These are phyloP conservation scores for Auanema freiburgensis DNA, from an alignment of 2,888 invertebrate species.

Conservation along the genomic window DNA sequence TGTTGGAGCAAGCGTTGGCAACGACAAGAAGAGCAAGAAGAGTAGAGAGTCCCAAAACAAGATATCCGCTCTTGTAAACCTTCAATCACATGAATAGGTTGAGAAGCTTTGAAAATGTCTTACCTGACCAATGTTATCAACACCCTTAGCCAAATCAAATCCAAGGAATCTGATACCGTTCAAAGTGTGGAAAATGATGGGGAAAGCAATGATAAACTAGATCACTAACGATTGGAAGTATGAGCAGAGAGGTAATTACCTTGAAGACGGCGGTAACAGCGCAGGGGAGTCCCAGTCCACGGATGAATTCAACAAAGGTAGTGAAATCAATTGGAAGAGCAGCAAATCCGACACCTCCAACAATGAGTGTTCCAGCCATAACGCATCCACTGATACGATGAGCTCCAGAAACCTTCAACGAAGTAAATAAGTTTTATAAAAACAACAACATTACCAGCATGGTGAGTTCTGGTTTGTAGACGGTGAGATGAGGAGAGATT, in stretches of 20 bases:
- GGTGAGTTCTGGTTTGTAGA: conserved; percentile 63
- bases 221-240: too few relatives aligned
- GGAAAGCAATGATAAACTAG: conserved; percentile 63
- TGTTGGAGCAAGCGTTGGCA: conserved; percentile 38
- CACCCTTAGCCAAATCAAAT: conserved; percentile 61
- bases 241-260: too few relatives aligned
- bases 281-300: conserved; percentile 52
- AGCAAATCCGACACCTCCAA: conserved; percentile 60
- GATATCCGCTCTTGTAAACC: conserved; percentile 61
- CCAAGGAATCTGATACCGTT: conserved; percentile 64
- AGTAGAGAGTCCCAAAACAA: conserved; percentile 57
- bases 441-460: conserved; percentile 43
- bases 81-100: conserved; percentile 10
- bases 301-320: conserved; percentile 55
- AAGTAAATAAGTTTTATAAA: not conserved
- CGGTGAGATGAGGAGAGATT: conserved; percentile 61
- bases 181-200: conserved; percentile 63
- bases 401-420: conserved; percentile 51
- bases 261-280: conserved; percentile 59
- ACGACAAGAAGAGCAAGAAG: conserved; percentile 56
- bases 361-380: conserved; percentile 61
- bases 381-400: conserved; percentile 61
- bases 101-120: not conserved
- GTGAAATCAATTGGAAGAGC: conserved; percentile 61
- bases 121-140: conserved; percentile 42